Evolutionary conservation across 2,113 vertebrate genomes (phyloP).

Genomic region (Agapornis roseicollis): DNA sequence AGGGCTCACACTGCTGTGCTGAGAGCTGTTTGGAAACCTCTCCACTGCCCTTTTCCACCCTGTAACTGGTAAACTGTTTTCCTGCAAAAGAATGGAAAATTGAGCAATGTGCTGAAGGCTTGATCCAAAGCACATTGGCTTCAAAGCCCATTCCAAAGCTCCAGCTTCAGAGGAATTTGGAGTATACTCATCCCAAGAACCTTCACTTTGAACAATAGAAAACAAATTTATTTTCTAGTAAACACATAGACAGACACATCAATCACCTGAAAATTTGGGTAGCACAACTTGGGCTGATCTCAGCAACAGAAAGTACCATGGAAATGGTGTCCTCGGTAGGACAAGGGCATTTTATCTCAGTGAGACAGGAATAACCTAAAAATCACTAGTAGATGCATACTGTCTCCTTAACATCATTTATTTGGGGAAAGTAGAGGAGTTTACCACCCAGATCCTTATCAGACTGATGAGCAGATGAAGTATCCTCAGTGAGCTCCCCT

Average conservation of each 20-base stretch:
- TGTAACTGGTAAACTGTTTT: conserved; percentile 50
- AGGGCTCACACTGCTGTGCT: background rate
- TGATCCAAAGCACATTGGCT: conserved; percentile 58
- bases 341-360: background rate
- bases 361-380: background rate
- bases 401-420: background rate
- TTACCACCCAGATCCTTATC: background rate
- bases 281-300: background rate
- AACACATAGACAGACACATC: background rate
- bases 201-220: background rate
- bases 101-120: conserved; percentile 48
- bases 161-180: conserved; percentile 1
- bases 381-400: background rate
- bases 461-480: background rate
- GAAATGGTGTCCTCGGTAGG: background rate
- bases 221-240: background rate
- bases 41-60: conserved; percentile 23
- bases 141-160: conserved; percentile 13
- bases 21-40: conserved; percentile 20
- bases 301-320: background rate
- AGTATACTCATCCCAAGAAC: background rate
- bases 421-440: background rate
- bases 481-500: background rate
- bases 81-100: conserved; percentile 56
- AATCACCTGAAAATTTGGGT: background rate